Base-by-base conservation (phyloP, 2,797 vertebrate species). In the Mallotus villosus region DNA sequence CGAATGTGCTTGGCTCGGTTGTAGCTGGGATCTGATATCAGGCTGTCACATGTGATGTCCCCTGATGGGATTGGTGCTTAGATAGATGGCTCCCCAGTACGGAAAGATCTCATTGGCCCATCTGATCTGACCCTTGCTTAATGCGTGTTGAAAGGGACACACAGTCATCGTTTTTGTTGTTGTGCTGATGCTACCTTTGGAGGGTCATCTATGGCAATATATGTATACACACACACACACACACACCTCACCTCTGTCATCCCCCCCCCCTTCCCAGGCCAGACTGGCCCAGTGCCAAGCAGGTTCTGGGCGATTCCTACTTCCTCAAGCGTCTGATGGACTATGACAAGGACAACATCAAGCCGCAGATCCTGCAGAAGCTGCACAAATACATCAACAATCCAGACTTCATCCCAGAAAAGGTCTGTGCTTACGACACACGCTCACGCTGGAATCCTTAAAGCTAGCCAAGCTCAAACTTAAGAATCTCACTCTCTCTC, bases 281-380 rank as follows among this genome's bases (percentile, higher is more conserved):
- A 32, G 94, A 95, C 81, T 96, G 94, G 95, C 24, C 86, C 37
- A 81, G 92, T 76, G 94, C 95, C 77, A 96, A 96, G 78, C 93
- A 95, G 75, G 72, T 96, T 80, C 89, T 96, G 58, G 90, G 93
- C 29, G 94, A 96, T 65, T 88, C 91, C 34, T 86, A 92, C 86
- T 96, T 96, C 77, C 90, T 96, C 49, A 92, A 74, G 85, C 92
- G 90, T 59, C 90, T 95, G 78, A 90, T 86, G 53, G 93, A 95
- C 27, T 94, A 93, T 32, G 93, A 96, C 79, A 94, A 95, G 88
- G 92, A 95, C 82, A 95, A 95, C 83, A 93, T 96, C 83, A 95
- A 91, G 51, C 83, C 91, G 25, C 89, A 93, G 77, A 87, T 95
- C 73, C 79, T 95, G 73, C 78, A 84, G 71, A 95, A 95, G 69